Evolutionary conservation across 2,888 invertebrate genomes (phyloP).

Genomic region (Ennomos fuscantarius): DNA sequence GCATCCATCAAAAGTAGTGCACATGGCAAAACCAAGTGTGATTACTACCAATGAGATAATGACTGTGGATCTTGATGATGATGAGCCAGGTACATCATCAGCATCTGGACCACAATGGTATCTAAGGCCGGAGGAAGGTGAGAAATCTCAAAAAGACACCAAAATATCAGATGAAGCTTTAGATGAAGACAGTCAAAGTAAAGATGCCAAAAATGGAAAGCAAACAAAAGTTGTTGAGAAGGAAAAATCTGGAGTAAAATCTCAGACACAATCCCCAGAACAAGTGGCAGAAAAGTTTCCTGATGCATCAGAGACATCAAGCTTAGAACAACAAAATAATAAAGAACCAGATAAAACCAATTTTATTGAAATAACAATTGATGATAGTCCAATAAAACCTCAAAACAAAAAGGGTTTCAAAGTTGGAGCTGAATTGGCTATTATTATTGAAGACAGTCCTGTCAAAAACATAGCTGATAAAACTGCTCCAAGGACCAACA

Average conservation of each 20-base stretch:
- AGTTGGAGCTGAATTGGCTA: constrained; percentile 58
- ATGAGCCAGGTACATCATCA: constrained; percentile 49
- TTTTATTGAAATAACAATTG: constrained; percentile 75
- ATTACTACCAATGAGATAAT: constrained; percentile 42
- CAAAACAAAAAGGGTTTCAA: constrained; percentile 51
- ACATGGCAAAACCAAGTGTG: constrained; percentile 27
- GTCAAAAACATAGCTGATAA: constrained; percentile 49
- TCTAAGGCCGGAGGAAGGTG: constrained; percentile 67
- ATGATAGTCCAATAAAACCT: constrained; percentile 75
- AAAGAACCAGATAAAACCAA: constrained; percentile 60
- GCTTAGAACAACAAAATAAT: constrained; percentile 58
- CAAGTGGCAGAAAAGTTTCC: constrained; percentile 6
- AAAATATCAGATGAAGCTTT: background rate
- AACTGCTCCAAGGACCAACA: constrained; percentile 39
- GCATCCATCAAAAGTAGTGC: background rate
- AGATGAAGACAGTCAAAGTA: background rate
- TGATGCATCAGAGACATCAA: background rate
- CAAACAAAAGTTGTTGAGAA: constrained; percentile 11
- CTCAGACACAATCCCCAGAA: constrained; percentile 4
- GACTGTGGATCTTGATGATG: constrained; percentile 75
- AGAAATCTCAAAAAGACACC: background rate
- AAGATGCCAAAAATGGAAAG: constrained; percentile 4
- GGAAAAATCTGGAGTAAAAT: constrained; percentile 41
- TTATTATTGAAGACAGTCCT: constrained; percentile 78
- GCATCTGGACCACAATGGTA: constrained; percentile 70